Evolutionary conservation across 2,888 invertebrate species (phyloP), one percentile per base, ranked within the genome.

Genomic region (Drosophila melanosoma): DNA sequence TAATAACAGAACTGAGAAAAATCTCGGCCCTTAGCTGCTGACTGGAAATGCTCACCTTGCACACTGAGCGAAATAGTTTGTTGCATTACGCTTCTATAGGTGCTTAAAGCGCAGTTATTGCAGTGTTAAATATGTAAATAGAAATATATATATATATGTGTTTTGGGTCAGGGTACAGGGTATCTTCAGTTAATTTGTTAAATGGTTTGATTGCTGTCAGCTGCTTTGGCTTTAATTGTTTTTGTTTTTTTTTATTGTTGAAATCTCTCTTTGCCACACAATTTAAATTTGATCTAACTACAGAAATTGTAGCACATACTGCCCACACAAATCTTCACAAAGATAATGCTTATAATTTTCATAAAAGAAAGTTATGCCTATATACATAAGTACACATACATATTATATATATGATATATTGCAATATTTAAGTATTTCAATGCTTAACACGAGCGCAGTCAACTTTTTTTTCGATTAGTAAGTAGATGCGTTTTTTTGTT

Each of bases 361-460:
- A 54, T 20, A 56, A 58, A 48, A 59, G 53, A 66, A 58, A 59
- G 66, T 61, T 68, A 38, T 20, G 56, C 56, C 79, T 45, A 45
- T 45, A 23, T 45, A 45, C 40, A 64, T 53, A 64, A 42, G 29
- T 29, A 57, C 20, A 51, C n/a, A 62, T 53, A 68, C 20, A 51
- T 20, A 60, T 72, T 45, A 26, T 23, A 33, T 26, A 36, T 26
- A 32, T 51, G 42, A n/a, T 52, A 42, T 1, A 6, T 35, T 32
- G 36, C 48, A 20, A 40, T 45, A 35, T 67, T 56, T 48, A 35
- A 48, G 35, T n/a, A 32, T 57, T 40, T 61, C 48, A 54, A 60
- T 54, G 54, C 51, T 60, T 66, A 66, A 51, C n/a, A 54, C 33
- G 36, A 58, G 60, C 42, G 49, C 54, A 56, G 48, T 36, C 58